phyloP scores from a whole-genome alignment of 1,140 invertebrate genomes.

The Eriosoma lanigerum region DNA sequence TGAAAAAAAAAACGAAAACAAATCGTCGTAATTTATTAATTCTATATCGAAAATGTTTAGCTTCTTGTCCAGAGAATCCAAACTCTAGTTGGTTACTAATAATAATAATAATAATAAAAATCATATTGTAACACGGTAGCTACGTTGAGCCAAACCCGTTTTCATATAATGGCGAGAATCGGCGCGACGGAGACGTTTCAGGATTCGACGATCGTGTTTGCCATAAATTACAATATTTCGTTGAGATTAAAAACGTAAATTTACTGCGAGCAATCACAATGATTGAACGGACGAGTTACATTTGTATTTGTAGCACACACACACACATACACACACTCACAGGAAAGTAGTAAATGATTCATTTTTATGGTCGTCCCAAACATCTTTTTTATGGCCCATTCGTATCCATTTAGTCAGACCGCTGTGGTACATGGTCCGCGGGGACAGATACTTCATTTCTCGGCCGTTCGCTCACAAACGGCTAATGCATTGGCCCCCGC shows the following conservation, averaged over 20 bases:
- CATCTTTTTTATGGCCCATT: constrained; percentile 51
- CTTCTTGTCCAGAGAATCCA: too few species aligned
- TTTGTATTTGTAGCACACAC: constrained; percentile 19
- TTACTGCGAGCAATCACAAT: constrained; percentile 48
- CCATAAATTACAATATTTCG: not conserved
- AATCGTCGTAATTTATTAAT: too few species aligned
- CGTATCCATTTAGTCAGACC: constrained; percentile 51
- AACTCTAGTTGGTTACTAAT: too few species aligned
- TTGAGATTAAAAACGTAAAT: constrained; percentile 44
- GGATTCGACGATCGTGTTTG: too few species aligned
- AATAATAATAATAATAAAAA: too few species aligned
- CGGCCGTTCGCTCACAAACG: constrained; percentile 14
- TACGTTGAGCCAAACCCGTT: not conserved
- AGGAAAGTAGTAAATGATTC: constrained; percentile 52
- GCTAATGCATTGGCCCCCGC: constrained; percentile 45
- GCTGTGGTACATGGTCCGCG: constrained; percentile 38
- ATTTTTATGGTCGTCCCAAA: constrained; percentile 49
- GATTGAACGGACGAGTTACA: constrained; percentile 40
- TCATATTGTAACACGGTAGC: too few species aligned
- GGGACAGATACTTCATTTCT: constrained; percentile 52
- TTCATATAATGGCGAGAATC: not conserved
- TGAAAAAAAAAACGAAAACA: too few species aligned
- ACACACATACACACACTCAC: too few species aligned
- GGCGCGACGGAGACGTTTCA: not conserved
- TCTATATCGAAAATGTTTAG: too few species aligned